A percentile compares a stretch with the other conserved stretches of the same genome.
Conservation (phyloP, 1,140 invertebrate species). For the Nixonia krombeini region DNA sequence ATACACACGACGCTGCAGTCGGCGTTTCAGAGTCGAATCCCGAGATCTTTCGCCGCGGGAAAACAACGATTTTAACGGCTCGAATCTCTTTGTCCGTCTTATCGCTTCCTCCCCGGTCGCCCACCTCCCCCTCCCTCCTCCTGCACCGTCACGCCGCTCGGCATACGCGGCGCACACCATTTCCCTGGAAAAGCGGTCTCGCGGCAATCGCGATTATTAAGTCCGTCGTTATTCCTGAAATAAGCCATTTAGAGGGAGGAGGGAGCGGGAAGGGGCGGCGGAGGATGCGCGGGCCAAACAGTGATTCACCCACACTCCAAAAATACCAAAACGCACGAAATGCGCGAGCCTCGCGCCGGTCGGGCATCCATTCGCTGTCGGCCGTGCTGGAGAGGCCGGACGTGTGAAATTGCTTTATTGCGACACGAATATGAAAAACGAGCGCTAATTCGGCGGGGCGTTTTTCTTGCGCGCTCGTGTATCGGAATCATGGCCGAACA, state of each 20-base stretch:
- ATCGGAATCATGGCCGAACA: too few species aligned
- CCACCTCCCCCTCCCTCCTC: slow-evolving; percentile 3
- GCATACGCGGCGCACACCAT: slow-evolving; percentile 26
- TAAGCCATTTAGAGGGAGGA: slow-evolving; percentile 60
- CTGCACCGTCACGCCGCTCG: not conserved
- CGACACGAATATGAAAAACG: slow-evolving; percentile 7
- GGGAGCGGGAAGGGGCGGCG: slow-evolving; percentile 5
- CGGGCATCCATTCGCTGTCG: slow-evolving; percentile 43
- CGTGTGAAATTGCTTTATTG: slow-evolving; percentile 14
- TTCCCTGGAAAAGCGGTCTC: slow-evolving; percentile 39
- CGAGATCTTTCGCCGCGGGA: slow-evolving; percentile 49
- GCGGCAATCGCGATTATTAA: slow-evolving; percentile 62
- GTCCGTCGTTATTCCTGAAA: slow-evolving; percentile 68
- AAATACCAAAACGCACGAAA: slow-evolving; percentile 61
- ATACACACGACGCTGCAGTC: slow-evolving; percentile 48
- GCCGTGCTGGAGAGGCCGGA: slow-evolving; percentile 2
- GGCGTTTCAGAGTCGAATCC: slow-evolving; percentile 51
- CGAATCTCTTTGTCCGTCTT: slow-evolving; percentile 40
- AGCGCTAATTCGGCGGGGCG: too few species aligned
- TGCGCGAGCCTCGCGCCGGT: slow-evolving; percentile 34
- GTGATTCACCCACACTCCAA: slow-evolving; percentile 70
- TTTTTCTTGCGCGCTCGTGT: slow-evolving; percentile 1
- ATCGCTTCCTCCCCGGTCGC: slow-evolving; percentile 11
- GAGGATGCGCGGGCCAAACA: slow-evolving; percentile 51
- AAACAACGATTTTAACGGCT: slow-evolving; percentile 46